Base-by-base conservation (phyloP, 2,888 invertebrate genomes). In the Philereme transversata region DNA sequence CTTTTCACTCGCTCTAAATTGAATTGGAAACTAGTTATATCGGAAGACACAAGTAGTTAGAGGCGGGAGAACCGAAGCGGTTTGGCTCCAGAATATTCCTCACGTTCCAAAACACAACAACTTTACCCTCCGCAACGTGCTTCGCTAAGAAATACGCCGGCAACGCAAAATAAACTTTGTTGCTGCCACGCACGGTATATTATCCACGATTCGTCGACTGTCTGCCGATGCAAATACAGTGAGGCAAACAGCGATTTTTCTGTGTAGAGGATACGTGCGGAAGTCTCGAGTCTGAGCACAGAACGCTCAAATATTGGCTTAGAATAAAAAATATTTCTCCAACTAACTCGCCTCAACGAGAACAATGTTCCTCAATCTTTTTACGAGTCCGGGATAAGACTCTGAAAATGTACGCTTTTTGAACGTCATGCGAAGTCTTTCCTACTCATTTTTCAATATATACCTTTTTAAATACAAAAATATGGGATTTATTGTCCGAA, bases 61-160 rank as follows among this genome's bases (percentile, higher is more conserved):
- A 51, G 35, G 43, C 52, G 59, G 45, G 55, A 48, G 59, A 52
- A 52, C 48, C 60, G 55, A 54, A 60, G 60, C 52, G 52, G 40
- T 36, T 47, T 41, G 47, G 9, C 55, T 45, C 44, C 34, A 4
- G 60, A 57, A 64, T 64, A 66, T 64, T 66, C 66, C 65, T 63
- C 69, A 70, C 69, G 69, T 70, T 57, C 60, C 57, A 57, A 61
- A 59, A 65, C 63, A 64, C 70, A 56, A 65, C 70, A 67, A 68
- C 65, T 70, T 70, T 65, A 62, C 64, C 63, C 60, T 43, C 36
- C 49, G 58, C 60, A 65, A 70, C 70, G 70, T 67, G 67, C 68
- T 56, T 49, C 38, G 48, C 59, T 5, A 45, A 58, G 52, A 36
- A 48, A 48, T 35, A 11, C 47, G 5, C 51, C 10, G 4, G 7